Percentiles rank a stretch among this genome's conserved stretches.
Evolutionary conservation across 2,797 vertebrate species (phyloP).

Genomic region (Gadopsis marmoratus): DNA sequence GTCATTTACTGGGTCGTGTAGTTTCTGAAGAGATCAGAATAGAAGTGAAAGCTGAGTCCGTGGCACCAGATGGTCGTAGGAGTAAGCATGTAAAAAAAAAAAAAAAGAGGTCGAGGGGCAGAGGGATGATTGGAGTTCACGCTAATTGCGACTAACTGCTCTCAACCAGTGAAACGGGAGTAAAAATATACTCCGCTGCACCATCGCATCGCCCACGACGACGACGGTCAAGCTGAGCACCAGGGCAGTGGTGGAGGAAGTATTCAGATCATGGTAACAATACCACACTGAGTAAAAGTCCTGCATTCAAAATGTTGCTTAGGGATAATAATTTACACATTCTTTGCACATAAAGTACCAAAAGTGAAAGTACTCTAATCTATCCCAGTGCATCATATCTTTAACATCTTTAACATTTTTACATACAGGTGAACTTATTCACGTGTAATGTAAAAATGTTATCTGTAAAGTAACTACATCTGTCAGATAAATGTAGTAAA

Average conservation of each 20-base stretch:
- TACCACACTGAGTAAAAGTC: neutral
- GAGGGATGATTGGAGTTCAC: conserved; percentile 7
- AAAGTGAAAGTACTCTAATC: too few species aligned
- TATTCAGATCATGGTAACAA: neutral
- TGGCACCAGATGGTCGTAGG: conserved; percentile 27
- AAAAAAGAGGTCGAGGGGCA: conserved; percentile 18
- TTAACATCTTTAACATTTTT: too few species aligned
- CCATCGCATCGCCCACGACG: neutral
- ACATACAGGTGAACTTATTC: too few species aligned
- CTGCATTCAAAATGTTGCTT: neutral
- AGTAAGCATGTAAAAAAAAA: conserved; percentile 2
- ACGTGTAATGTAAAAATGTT: too few species aligned
- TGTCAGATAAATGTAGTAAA: neutral
- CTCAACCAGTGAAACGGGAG: neutral
- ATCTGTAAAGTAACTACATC: neutral
- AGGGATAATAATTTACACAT: too few species aligned
- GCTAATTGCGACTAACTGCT: neutral
- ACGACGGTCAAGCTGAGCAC: neutral
- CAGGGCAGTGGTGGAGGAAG: neutral
- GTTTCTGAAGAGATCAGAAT: conserved; percentile 2
- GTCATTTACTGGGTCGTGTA: neutral
- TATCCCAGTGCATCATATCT: neutral
- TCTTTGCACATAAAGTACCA: too few species aligned
- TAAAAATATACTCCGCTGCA: neutral
- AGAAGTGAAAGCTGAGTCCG: neutral